Evolutionary conservation across 2,888 invertebrate species (phyloP).

Genomic region (Lepidochrysops patricia): DNA sequence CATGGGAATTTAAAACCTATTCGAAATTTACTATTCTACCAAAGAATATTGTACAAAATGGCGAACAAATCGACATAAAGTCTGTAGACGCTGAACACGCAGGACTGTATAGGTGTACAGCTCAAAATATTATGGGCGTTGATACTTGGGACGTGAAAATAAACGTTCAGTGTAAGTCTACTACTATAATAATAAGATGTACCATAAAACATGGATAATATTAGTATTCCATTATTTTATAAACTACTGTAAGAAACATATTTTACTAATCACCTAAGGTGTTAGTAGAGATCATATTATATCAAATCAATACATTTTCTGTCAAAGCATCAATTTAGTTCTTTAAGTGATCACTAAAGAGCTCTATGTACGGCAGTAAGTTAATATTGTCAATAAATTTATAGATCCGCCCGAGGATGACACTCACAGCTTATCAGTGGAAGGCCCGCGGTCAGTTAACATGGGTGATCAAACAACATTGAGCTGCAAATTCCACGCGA

Average conservation of each 20-base stretch:
- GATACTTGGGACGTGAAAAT: slow-evolving; percentile 41
- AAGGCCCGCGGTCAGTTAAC: slow-evolving; percentile 31
- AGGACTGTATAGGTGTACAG: slow-evolving; percentile 51
- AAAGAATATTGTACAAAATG: slow-evolving; percentile 24
- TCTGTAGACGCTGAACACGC: slow-evolving; percentile 37
- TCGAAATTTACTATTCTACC: slow-evolving; percentile 29
- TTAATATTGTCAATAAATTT: no score
- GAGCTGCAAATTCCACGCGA: slow-evolving; percentile 47
- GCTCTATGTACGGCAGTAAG: no score
- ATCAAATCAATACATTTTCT: no score
- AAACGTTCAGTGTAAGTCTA: slow-evolving; percentile 56
- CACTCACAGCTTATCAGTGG: slow-evolving; percentile 15
- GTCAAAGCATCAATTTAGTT: no score
- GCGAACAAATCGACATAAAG: slow-evolving; percentile 29
- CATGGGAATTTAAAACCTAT: slow-evolving; percentile 36
- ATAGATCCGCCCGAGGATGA: slow-evolving; percentile 46
- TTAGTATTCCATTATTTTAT: no score
- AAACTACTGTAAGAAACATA: no score
- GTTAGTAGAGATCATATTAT: no score
- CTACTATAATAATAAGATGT: no score
- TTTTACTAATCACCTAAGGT: no score
- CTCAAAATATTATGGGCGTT: slow-evolving; percentile 44
- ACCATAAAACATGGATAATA: no score
- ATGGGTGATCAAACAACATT: slow-evolving; percentile 37
- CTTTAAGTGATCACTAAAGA: neutral